Percentiles rank a stretch among this genome's conserved stretches.
Conservation (phyloP, 2,888 invertebrate species). For the Trachelus stipa region DNA sequence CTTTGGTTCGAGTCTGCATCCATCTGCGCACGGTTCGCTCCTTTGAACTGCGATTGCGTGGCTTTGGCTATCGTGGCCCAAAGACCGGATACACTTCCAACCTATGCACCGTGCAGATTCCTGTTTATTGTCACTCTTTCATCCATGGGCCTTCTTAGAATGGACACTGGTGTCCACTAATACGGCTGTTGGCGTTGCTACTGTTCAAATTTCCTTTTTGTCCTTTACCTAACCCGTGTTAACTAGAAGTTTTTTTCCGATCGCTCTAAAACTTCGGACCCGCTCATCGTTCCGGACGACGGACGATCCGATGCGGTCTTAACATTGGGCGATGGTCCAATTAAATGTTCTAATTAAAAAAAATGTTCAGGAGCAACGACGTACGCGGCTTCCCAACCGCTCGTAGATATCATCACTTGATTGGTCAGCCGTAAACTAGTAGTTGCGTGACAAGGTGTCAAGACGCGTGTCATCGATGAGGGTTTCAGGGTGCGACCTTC, state of each 20-base stretch:
- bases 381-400: not conserved
- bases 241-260: not conserved
- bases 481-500: slow-evolving; percentile 5
- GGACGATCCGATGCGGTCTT: not conserved
- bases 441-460: not conserved
- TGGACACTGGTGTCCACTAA: not conserved
- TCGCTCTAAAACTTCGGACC: not conserved
- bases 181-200: not conserved
- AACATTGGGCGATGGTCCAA: slow-evolving; percentile 1
- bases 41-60: not conserved
- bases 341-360: slow-evolving; percentile 9
- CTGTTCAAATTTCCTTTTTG: not conserved
- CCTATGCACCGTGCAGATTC: not conserved
- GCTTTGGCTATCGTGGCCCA: not conserved
- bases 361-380: not conserved
- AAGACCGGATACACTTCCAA: not conserved
- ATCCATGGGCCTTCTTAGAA: not conserved
- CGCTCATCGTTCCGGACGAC: not conserved
- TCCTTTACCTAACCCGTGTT: not conserved
- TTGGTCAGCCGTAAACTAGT: not conserved
- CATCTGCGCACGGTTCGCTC: not conserved
- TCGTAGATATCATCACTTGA: slow-evolving; percentile 1
- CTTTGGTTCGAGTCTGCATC: not conserved
- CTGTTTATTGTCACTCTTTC: not conserved
- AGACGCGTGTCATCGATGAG: slow-evolving; percentile 7